These are phyloP conservation scores for Cheiracanthium punctorium DNA, from an alignment of 2,888 invertebrate species.

Conservation along the genomic window DNA sequence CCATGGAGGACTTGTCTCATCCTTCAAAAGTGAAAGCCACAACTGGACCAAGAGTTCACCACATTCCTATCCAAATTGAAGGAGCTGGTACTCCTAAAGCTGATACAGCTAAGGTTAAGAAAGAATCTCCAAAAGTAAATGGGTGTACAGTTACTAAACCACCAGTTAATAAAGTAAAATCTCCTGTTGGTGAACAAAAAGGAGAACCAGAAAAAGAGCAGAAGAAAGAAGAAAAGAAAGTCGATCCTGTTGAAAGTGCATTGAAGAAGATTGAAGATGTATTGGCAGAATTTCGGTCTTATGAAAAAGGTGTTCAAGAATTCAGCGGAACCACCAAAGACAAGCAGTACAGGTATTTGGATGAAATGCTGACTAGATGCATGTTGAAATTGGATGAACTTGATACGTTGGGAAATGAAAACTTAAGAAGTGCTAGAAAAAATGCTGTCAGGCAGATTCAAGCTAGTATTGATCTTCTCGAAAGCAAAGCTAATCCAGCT, in stretches of 20 bases:
- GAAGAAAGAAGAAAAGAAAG: background rate
- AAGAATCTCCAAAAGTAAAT: background rate
- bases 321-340: constrained; percentile 85
- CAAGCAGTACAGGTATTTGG: constrained; percentile 89
- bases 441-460: constrained; percentile 94
- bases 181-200: background rate
- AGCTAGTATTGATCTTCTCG: constrained; percentile 88
- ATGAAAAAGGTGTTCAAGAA: constrained; percentile 83
- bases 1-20: background rate
- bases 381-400: constrained; percentile 90
- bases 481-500: constrained; percentile 77
- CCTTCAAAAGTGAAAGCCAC: background rate
- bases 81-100: background rate
- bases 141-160: background rate
- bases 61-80: constrained; percentile 55
- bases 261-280: constrained; percentile 44
- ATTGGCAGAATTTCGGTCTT: constrained; percentile 23
- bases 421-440: constrained; percentile 88
- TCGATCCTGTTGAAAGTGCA: background rate
- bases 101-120: background rate
- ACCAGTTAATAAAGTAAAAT: background rate
- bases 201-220: background rate
- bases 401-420: constrained; percentile 93
- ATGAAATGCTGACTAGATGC: constrained; percentile 96
- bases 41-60: constrained; percentile 28